These are phyloP conservation scores for Pandion haliaetus DNA, from an alignment of 2,113 vertebrate species.

Conservation along the genomic window DNA sequence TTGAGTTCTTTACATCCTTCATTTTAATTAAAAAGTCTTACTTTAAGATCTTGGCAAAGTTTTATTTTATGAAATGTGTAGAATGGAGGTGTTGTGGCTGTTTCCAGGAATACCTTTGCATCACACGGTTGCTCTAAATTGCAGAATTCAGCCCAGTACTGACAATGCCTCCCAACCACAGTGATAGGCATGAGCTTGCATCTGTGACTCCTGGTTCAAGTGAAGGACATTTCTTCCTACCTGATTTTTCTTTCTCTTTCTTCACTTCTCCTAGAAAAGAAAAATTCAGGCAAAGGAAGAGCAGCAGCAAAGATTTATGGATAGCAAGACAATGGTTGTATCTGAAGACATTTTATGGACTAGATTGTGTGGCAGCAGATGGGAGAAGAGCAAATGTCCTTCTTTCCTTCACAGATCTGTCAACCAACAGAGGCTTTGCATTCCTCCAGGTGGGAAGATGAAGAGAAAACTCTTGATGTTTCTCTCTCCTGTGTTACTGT, in stretches of 20 bases:
- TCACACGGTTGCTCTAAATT: fast-evolving
- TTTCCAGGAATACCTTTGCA: not conserved
- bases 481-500: not conserved
- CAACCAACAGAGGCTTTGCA: not conserved
- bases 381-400: not conserved
- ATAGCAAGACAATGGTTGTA: not conserved
- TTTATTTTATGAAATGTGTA: not conserved
- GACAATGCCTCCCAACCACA: not conserved
- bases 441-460: not conserved
- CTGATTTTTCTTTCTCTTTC: not conserved
- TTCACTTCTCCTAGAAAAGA: not conserved
- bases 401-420: not conserved
- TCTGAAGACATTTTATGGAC: not conserved
- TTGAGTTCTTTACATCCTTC: not conserved
- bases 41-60: not conserved
- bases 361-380: not conserved
- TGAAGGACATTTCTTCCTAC: not conserved
- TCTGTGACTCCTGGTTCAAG: not conserved
- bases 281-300: not conserved
- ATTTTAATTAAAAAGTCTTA: not conserved
- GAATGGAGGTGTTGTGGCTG: not conserved
- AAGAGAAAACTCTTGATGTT: not conserved
- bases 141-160: not conserved
- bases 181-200: not conserved
- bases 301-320: not conserved